A percentile compares a stretch with the other conserved stretches of the same genome.
Evolutionary conservation across 2,797 vertebrate species (phyloP).

Genomic region (Scolopax bukidnonensis): DNA sequence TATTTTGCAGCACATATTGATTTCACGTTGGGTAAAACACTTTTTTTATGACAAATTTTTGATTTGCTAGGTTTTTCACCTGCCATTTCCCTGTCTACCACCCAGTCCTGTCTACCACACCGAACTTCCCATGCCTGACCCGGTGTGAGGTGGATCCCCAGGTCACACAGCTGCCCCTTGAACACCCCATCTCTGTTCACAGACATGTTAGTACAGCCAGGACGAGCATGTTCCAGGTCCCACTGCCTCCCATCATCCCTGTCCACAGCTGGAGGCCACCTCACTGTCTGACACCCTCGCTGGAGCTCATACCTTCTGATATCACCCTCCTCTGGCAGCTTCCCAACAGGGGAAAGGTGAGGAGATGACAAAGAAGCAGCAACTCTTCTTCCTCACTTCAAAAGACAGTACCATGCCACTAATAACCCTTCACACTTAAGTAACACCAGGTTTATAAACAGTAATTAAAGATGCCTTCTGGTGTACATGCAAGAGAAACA

Average conservation of each 20-base stretch:
- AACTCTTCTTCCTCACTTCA: slow-evolving; percentile 31
- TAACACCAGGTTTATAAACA: slow-evolving; percentile 29
- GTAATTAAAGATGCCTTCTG: slow-evolving; percentile 42
- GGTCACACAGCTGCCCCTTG: neutral
- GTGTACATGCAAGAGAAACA: slow-evolving; percentile 19
- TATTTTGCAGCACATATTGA: neutral
- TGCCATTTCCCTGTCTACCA: neutral
- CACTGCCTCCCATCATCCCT: neutral
- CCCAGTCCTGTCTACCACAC: neutral
- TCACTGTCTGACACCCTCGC: rapidly evolving
- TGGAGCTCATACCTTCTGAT: neutral
- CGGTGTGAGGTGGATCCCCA: neutral
- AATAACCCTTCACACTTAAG: neutral
- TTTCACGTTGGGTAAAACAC: neutral
- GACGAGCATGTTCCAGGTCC: neutral
- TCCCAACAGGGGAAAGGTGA: neutral
- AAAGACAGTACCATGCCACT: neutral
- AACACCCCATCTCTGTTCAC: neutral
- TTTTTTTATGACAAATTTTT: neutral
- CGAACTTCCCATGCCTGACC: rapidly evolving
- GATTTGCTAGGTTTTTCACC: neutral
- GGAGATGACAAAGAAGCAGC: neutral
- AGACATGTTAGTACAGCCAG: neutral
- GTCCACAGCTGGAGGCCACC: neutral
- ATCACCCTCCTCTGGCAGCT: neutral